Conservation (phyloP, 2,888 invertebrate species). For the Eilema griseolum region DNA sequence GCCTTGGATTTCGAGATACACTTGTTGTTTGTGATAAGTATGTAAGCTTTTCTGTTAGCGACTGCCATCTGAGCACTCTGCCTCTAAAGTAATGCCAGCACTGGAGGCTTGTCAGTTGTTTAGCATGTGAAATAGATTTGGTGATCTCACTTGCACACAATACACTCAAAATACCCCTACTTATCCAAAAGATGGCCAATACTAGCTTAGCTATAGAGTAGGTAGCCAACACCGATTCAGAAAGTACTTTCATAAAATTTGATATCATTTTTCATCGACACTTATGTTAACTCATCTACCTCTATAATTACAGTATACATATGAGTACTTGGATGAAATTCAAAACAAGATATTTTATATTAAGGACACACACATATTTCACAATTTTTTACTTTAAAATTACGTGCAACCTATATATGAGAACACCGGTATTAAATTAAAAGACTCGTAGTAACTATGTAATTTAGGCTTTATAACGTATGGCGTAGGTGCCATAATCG, state of each 20-base stretch:
- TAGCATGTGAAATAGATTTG: no score
- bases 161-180: no score
- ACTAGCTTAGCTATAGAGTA: no score
- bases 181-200: no score
- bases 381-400: slow-evolving; percentile 41
- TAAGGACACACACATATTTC: slow-evolving; percentile 12
- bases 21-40: no score
- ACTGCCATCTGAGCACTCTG: no score
- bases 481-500: slow-evolving; percentile 45
- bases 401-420: slow-evolving; percentile 37
- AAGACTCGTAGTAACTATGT: slow-evolving; percentile 25
- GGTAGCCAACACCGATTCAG: no score
- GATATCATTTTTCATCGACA: not conserved
- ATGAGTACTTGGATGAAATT: not conserved
- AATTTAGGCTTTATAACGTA: slow-evolving; percentile 41
- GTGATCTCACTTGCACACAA: no score
- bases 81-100: no score
- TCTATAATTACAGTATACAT: not conserved
- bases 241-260: not conserved
- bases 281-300: not conserved
- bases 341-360: slow-evolving; percentile 8
- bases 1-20: no score
- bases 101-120: no score
- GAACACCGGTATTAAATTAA: slow-evolving; percentile 32
- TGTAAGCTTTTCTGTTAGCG: no score